Conservation (phyloP, 1,140 invertebrate genomes). For the Cotesia vestalis region DNA sequence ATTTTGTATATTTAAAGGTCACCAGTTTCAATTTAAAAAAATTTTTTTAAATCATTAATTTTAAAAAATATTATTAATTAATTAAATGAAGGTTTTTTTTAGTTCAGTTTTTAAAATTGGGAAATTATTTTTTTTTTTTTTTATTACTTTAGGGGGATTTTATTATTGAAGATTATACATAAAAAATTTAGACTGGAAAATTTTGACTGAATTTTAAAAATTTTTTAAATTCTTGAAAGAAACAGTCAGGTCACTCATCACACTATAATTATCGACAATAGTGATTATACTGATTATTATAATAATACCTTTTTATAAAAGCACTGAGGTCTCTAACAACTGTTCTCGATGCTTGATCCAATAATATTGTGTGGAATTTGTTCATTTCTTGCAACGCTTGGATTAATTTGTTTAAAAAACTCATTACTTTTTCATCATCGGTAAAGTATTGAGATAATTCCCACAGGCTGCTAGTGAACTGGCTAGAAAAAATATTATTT, state of each 20-base stretch:
- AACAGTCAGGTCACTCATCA: no score
- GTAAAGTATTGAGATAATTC: conserved; percentile 82
- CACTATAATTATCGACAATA: not conserved
- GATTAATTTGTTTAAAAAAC: conserved; percentile 77
- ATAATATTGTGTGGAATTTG: conserved; percentile 88
- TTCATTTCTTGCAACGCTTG: conserved; percentile 86
- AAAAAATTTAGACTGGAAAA: no score
- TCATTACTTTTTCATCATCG: conserved; percentile 75
- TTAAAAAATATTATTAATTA: no score
- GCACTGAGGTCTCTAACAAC: conserved; percentile 87
- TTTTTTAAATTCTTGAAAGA: not conserved
- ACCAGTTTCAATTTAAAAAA: no score
- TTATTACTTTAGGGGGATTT: no score
- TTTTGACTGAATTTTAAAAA: no score
- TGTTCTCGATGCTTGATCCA: conserved; percentile 90
- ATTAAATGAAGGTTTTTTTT: no score
- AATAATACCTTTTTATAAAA: conserved; percentile 84
- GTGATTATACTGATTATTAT: conserved; percentile 9
- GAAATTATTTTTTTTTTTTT: no score
- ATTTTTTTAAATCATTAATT: no score
- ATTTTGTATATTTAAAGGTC: no score
- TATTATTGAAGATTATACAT: no score
- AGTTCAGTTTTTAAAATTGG: no score
- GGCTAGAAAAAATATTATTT: conserved; percentile 64
- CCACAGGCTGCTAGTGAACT: conserved; percentile 85